Evolutionary conservation across 2,888 invertebrate genomes (phyloP).

Genomic region (Allacma fusca): DNA sequence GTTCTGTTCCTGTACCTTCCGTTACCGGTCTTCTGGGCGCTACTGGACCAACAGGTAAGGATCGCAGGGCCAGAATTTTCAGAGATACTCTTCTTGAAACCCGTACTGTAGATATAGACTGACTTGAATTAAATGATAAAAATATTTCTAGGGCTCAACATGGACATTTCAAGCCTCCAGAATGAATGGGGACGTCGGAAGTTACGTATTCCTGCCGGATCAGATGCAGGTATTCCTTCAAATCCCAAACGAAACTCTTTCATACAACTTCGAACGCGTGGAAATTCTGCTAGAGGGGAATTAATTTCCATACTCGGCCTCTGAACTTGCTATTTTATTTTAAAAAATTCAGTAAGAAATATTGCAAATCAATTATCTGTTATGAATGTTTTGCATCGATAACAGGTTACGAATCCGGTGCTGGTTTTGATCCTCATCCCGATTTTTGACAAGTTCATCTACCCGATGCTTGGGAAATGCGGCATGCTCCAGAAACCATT

Average conservation of each 20-base stretch:
- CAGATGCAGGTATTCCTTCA: slow-evolving; percentile 67
- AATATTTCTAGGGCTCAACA: slow-evolving; percentile 63
- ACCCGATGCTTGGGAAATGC: slow-evolving; percentile 63
- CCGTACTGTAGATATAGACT: too few relatives aligned
- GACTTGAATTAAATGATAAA: too few relatives aligned
- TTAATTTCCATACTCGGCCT: too few relatives aligned
- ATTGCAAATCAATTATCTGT: too few relatives aligned
- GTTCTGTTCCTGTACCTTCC: slow-evolving; percentile 77
- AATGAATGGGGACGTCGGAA: slow-evolving; percentile 65
- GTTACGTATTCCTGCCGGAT: slow-evolving; percentile 65
- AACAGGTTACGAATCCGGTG: slow-evolving; percentile 64
- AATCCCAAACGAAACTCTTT: too few relatives aligned
- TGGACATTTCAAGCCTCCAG: slow-evolving; percentile 66
- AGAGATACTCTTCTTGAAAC: too few relatives aligned
- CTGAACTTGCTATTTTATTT: too few relatives aligned
- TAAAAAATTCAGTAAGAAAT: too few relatives aligned
- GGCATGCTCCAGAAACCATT: slow-evolving; percentile 64
- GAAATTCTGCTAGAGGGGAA: too few relatives aligned
- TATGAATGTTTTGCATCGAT: not conserved
- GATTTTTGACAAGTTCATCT: slow-evolving; percentile 65
- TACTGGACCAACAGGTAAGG: slow-evolving; percentile 70
- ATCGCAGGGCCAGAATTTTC: slow-evolving; percentile 20
- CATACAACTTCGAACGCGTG: too few relatives aligned
- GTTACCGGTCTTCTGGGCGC: slow-evolving; percentile 82
- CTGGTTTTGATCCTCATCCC: slow-evolving; percentile 66